These are phyloP conservation scores for Tetheella fluctuosa DNA, from an alignment of 2,888 invertebrate species.

Conservation along the genomic window DNA sequence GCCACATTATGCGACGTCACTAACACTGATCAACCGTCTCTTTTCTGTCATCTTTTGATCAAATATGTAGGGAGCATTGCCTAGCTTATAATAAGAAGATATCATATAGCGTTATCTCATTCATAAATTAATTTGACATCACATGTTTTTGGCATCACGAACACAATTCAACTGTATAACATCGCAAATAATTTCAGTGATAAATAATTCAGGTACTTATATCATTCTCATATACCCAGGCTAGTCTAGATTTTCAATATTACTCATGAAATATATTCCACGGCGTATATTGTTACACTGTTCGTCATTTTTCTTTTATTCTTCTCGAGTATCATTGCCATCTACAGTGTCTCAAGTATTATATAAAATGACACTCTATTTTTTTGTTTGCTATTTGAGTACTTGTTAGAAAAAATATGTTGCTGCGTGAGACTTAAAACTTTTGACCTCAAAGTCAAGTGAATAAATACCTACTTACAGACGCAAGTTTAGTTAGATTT, in stretches of 20 bases:
- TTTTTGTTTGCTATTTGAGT: not conserved
- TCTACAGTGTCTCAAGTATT: not conserved
- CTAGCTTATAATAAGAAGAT: too few species aligned
- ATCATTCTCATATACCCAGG: slow-evolving; percentile 1
- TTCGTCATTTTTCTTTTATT: not conserved
- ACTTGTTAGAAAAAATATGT: not conserved
- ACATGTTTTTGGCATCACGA: too few species aligned
- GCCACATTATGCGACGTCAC: too few species aligned
- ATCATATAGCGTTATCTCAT: too few species aligned
- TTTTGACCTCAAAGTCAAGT: slow-evolving; percentile 3
- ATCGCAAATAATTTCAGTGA: not conserved
- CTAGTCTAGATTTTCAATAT: slow-evolving; percentile 2
- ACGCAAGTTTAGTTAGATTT: not conserved
- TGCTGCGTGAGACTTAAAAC: not conserved
- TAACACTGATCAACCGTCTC: too few species aligned
- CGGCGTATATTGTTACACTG: not conserved
- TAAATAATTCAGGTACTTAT: not conserved
- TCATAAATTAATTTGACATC: too few species aligned
- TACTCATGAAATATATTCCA: not conserved
- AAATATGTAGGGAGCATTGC: too few species aligned
- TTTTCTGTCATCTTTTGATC: too few species aligned
- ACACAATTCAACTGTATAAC: too few species aligned
- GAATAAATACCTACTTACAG: not conserved
- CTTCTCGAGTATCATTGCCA: not conserved
- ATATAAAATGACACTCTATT: not conserved